Percentiles rank a stretch among this genome's conserved stretches.
Evolutionary conservation across 2,113 vertebrate genomes (phyloP).

Genomic region (Channa maculata): DNA sequence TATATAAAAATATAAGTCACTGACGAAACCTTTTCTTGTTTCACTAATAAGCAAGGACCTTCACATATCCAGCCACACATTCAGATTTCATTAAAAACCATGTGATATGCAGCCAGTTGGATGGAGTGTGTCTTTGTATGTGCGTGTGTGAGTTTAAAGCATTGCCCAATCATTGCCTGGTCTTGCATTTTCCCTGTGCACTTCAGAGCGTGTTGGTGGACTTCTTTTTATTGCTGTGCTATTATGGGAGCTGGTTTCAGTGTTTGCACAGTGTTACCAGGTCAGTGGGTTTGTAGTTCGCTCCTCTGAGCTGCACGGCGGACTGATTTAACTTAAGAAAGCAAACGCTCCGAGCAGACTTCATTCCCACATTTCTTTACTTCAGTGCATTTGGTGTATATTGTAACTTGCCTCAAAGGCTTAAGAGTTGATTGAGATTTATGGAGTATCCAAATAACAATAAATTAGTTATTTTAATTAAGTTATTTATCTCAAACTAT

Average conservation of each 20-base stretch:
- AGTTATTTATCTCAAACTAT: background rate
- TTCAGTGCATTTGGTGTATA: slow-evolving; percentile 7
- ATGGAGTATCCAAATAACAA: too few species aligned
- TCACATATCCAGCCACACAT: background rate
- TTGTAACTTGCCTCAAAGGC: background rate
- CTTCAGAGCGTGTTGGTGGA: slow-evolving; percentile 5
- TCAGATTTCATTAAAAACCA: background rate
- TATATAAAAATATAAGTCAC: background rate
- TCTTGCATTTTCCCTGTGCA: slow-evolving; percentile 11
- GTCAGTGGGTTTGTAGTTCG: slow-evolving; percentile 60
- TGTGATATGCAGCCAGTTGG: background rate
- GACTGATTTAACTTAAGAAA: slow-evolving; percentile 28
- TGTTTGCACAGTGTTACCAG: slow-evolving; percentile 52
- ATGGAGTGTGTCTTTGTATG: background rate
- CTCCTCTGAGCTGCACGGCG: slow-evolving; percentile 20
- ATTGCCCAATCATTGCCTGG: background rate
- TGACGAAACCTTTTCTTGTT: too few species aligned
- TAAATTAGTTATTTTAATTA: too few species aligned
- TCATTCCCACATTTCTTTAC: slow-evolving; percentile 15
- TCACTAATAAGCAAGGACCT: background rate
- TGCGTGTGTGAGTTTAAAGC: background rate
- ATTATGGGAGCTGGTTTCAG: slow-evolving; percentile 34
- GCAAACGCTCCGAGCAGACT: slow-evolving; percentile 8
- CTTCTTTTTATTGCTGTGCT: slow-evolving; percentile 41
- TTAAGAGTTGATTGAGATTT: slow-evolving; percentile 3